Conservation (phyloP, 2,888 invertebrate species). For the Drosophila pseudotalamancana region DNA sequence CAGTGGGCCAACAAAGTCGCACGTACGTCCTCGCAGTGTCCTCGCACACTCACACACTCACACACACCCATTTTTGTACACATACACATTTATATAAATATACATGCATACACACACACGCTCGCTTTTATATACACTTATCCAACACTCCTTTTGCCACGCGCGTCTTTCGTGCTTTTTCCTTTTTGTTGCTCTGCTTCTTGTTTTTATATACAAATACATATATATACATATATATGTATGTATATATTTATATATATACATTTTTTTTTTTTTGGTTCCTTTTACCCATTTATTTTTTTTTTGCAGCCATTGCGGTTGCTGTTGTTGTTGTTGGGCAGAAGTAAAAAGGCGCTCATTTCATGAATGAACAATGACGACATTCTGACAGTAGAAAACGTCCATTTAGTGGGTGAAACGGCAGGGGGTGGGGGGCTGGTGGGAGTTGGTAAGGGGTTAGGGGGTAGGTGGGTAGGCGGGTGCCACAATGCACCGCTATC, state of each 20-base stretch:
- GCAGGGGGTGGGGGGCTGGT: background rate
- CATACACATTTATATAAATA: slow-evolving; percentile 1
- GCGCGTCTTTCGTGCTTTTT: slow-evolving; percentile 43
- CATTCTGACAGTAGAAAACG: slow-evolving; percentile 69
- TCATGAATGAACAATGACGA: slow-evolving; percentile 79
- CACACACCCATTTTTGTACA: slow-evolving; percentile 23
- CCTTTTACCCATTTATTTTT: slow-evolving; percentile 44
- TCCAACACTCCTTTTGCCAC: slow-evolving; percentile 65
- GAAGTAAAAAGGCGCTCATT: slow-evolving; percentile 69
- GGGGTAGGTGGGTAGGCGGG: background rate
- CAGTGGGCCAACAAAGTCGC: slow-evolving; percentile 60
- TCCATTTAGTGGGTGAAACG: background rate
- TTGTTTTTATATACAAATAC: too few relatives aligned
- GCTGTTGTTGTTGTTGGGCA: slow-evolving; percentile 40
- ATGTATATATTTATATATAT: too few relatives aligned
- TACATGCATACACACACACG: background rate
- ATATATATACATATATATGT: too few relatives aligned
- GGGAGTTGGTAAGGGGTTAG: background rate
- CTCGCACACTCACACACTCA: slow-evolving; percentile 58
- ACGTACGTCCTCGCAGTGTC: slow-evolving; percentile 76
- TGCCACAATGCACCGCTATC: slow-evolving; percentile 59
- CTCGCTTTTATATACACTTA: slow-evolving; percentile 19
- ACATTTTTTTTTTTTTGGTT: slow-evolving; percentile 9
- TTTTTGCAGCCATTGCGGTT: slow-evolving; percentile 74
- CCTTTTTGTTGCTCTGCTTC: slow-evolving; percentile 4